These are phyloP conservation scores for Hirundo rustica DNA, from an alignment of 2,797 vertebrate genomes.

Conservation along the genomic window DNA sequence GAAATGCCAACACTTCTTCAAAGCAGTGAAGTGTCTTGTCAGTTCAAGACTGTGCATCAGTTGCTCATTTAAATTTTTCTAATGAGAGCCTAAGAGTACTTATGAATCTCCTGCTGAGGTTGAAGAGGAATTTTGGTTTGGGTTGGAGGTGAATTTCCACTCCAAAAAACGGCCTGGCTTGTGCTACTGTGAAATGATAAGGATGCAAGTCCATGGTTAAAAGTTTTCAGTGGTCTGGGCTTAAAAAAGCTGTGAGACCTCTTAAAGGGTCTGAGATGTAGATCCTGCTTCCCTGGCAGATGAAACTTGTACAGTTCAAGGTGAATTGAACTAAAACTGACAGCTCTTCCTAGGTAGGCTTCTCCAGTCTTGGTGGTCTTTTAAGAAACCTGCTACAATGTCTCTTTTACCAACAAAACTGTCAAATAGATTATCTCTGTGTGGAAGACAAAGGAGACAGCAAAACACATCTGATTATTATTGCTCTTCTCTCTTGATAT, in stretches of 20 bases:
- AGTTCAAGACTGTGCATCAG: not conserved
- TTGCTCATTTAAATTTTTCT: constrained; percentile 41
- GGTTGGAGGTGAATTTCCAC: not conserved
- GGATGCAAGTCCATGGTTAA: not conserved
- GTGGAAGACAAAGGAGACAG: not conserved
- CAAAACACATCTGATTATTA: not conserved
- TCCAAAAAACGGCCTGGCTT: not conserved
- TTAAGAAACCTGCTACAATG: not conserved
- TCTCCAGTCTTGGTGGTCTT: not conserved
- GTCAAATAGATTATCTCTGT: not conserved
- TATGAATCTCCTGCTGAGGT: not conserved
- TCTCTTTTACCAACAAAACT: not conserved
- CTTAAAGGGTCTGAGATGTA: not conserved
- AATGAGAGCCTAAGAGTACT: constrained; percentile 2
- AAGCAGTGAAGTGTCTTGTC: not conserved
- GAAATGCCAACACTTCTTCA: constrained; percentile 1
- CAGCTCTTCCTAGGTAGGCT: not conserved
- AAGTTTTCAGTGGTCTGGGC: not conserved
- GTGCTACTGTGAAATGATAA: not conserved
- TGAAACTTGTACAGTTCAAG: not conserved
- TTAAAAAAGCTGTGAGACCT: not conserved
- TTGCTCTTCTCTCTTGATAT: not conserved
- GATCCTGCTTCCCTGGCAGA: not conserved
- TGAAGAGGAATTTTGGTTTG: constrained; percentile 10
- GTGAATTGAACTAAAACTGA: not conserved